phyloP scores from a whole-genome alignment of 35 echinoderm and acorn worm species.

The Heliocidaris tuberculata region DNA sequence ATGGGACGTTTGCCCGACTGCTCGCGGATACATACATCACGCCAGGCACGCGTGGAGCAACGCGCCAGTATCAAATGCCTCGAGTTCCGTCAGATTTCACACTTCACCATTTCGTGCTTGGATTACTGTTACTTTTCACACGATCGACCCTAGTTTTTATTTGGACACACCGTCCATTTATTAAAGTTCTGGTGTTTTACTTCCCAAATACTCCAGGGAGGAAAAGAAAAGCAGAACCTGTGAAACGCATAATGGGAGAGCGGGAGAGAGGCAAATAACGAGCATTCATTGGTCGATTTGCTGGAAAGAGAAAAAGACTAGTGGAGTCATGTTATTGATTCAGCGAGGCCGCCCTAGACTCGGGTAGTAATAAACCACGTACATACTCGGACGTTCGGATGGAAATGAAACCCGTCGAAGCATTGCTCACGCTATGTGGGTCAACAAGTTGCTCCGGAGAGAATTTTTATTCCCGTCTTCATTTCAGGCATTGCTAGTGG shows the following conservation, averaged over 20 bases:
- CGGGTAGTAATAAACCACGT: constrained; percentile 1
- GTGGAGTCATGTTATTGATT: constrained; percentile 17
- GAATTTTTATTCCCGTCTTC: not conserved
- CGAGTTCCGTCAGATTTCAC: not conserved
- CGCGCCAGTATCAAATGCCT: not conserved
- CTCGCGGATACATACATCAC: not conserved
- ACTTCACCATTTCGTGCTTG: not conserved
- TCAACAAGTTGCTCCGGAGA: not conserved
- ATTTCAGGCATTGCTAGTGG: not conserved
- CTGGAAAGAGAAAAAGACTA: not conserved
- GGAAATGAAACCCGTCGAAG: not conserved
- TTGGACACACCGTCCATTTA: not conserved
- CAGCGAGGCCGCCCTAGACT: constrained; percentile 5
- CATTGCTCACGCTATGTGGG: constrained; percentile 8
- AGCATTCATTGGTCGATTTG: constrained; percentile 2
- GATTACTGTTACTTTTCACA: not conserved
- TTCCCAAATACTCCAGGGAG: not conserved
- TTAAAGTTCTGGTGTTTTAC: not conserved
- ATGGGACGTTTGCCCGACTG: not conserved
- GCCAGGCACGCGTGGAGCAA: not conserved
- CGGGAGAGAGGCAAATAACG: not conserved
- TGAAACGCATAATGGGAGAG: not conserved
- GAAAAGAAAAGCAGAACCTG: not conserved
- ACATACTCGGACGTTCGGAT: not conserved
- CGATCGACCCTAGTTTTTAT: not conserved